Percentiles rank a stretch among this genome's conserved stretches.
These are phyloP conservation scores for Scaptodrosophila latifasciaeformis DNA, from an alignment of 2,888 invertebrate genomes.

Conservation along the genomic window DNA sequence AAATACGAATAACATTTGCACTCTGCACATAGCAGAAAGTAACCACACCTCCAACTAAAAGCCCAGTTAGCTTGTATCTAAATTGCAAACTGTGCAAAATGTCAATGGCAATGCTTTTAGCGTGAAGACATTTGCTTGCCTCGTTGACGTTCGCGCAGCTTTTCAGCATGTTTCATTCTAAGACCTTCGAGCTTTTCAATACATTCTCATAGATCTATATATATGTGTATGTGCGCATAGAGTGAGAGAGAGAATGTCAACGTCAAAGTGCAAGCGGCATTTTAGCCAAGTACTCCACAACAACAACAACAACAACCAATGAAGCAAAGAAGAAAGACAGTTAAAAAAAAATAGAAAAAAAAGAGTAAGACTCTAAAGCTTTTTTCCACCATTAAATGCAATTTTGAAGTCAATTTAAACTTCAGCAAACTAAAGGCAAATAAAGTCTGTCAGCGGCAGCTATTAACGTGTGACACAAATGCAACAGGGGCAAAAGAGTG, in stretches of 20 bases:
- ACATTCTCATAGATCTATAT: conserved; percentile 13
- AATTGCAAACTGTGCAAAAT: no score
- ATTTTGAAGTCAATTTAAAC: conserved; percentile 63
- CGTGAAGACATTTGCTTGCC: conserved; percentile 39
- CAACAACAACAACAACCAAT: conserved; percentile 3
- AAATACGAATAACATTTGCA: conserved; percentile 10
- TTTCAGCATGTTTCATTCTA: conserved; percentile 48
- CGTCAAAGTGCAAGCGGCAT: conserved; percentile 68
- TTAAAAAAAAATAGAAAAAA: conserved; percentile 1
- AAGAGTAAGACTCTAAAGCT: conserved; percentile 22
- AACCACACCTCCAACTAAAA: neutral
- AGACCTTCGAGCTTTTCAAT: conserved; percentile 41
- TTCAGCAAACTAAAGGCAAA: conserved; percentile 52
- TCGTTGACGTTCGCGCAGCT: conserved; percentile 17
- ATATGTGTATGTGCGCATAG: conserved; percentile 6
- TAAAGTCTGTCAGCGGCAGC: conserved; percentile 54
- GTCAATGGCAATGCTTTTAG: conserved; percentile 55
- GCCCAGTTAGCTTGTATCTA: no score
- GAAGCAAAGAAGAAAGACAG: conserved; percentile 31
- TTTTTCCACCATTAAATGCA: conserved; percentile 53
- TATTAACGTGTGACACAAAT: neutral
- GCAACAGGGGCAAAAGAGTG: neutral
- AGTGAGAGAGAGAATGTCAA: conserved; percentile 45
- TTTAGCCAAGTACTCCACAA: conserved; percentile 50
- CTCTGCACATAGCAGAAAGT: no score